These are phyloP conservation scores for Albula glossodonta DNA, from an alignment of 2,113 vertebrate genomes.

Conservation along the genomic window DNA sequence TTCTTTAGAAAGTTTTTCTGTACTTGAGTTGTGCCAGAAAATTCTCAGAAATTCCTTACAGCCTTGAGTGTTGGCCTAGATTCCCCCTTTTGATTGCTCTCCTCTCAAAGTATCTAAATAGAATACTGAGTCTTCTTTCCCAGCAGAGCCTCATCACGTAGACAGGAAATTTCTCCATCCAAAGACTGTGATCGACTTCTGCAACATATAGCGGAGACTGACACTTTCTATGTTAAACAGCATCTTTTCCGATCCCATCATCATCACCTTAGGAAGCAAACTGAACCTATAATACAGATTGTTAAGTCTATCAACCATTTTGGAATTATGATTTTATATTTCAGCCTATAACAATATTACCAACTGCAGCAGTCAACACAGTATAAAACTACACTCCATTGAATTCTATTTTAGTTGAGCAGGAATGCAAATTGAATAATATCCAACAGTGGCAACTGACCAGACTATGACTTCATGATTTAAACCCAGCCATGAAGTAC, in stretches of 20 bases:
- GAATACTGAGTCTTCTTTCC: neutral
- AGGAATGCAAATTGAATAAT: neutral
- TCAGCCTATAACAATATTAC: no score
- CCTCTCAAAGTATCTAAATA: neutral
- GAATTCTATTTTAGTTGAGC: neutral
- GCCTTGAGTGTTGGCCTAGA: neutral
- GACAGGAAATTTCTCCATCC: neutral
- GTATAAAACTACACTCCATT: no score
- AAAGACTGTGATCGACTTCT: neutral
- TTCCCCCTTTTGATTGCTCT: neutral
- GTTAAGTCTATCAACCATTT: neutral
- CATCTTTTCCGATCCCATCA: neutral
- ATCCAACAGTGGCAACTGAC: neutral
- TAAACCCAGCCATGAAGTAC: neutral
- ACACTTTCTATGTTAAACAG: neutral
- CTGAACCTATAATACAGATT: neutral
- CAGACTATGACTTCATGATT: neutral
- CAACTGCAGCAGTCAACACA: no score
- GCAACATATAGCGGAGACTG: neutral
- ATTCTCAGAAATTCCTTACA: neutral
- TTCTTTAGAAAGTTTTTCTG: neutral
- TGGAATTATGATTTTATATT: neutral
- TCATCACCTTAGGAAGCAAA: neutral
- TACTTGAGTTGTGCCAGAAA: neutral
- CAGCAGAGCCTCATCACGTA: neutral